phyloP scores from a whole-genome alignment of 2,113 vertebrate genomes.

The Clupea harengus region DNA sequence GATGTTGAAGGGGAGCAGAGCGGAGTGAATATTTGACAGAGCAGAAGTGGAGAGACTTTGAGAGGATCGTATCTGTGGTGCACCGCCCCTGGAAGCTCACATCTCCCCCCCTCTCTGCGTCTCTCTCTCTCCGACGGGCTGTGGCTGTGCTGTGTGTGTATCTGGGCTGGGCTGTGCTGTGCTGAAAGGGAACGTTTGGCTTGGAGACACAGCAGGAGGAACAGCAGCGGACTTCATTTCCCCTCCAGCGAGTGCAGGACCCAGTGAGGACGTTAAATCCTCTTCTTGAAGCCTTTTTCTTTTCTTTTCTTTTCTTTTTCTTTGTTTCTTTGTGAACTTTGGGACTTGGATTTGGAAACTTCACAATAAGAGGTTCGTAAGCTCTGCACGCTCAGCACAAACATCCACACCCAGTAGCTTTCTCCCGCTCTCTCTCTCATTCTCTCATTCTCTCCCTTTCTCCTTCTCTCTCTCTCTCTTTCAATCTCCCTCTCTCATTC shows the following conservation, averaged over 20 bases:
- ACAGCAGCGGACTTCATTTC: not conserved
- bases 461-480: not conserved
- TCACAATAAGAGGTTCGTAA: slow-evolving; percentile 69
- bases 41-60: not conserved
- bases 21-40: not conserved
- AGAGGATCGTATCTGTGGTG: not conserved
- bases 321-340: slow-evolving; percentile 55
- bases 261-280: not conserved
- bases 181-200: not conserved
- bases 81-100: not conserved
- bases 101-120: not conserved
- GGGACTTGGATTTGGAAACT: slow-evolving; percentile 56
- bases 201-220: not conserved
- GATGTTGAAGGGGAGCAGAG: not conserved
- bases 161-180: not conserved
- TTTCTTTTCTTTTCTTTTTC: slow-evolving; percentile 35
- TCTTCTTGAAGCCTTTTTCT: not conserved
- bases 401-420: not conserved
- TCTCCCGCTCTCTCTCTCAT: slow-evolving; percentile 5
- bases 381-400: slow-evolving; percentile 53
- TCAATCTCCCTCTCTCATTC: too few relatives aligned
- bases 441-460: not conserved
- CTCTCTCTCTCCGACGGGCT: not conserved
- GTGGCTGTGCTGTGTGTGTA: not conserved
- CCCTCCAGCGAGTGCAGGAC: not conserved